phyloP scores from a whole-genome alignment of 2,797 vertebrate species.

The Tragopan temminckii region DNA sequence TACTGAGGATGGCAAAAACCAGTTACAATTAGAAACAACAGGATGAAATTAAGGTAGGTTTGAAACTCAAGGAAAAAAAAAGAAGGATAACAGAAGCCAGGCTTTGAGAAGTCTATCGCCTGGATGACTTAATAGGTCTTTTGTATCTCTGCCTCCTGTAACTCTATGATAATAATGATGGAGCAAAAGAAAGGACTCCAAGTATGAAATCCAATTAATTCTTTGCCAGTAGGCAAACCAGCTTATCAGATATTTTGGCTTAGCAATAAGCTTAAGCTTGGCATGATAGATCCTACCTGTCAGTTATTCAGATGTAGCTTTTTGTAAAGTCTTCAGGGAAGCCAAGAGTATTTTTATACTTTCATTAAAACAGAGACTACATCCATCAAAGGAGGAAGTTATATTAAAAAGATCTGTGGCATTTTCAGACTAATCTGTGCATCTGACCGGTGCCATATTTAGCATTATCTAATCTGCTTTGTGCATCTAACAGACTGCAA shows the following conservation, averaged over 20 bases:
- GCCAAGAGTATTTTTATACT: conserved; percentile 67
- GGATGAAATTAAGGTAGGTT: conserved; percentile 29
- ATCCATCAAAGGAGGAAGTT: conserved; percentile 63
- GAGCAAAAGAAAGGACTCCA: conserved; percentile 35
- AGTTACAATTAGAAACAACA: conserved; percentile 9
- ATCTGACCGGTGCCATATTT: conserved; percentile 36
- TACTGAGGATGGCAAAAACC: neutral
- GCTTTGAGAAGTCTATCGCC: conserved; percentile 41
- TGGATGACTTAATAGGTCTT: conserved; percentile 64
- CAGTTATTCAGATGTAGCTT: conserved; percentile 69
- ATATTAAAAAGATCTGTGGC: conserved; percentile 60
- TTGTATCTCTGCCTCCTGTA: conserved; percentile 65
- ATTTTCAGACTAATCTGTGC: conserved; percentile 62
- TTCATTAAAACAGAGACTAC: conserved; percentile 65
- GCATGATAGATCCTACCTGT: conserved; percentile 78
- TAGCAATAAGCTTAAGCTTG: conserved; percentile 71
- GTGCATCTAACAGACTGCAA: conserved; percentile 56
- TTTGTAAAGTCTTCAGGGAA: conserved; percentile 70
- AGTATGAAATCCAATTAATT: conserved; percentile 78
- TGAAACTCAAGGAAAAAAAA: neutral
- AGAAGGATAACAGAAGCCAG: neutral
- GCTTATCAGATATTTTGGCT: conserved; percentile 72
- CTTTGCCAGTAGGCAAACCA: conserved; percentile 71
- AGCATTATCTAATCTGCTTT: conserved; percentile 57
- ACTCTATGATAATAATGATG: conserved; percentile 63